Conservation (phyloP, 2,113 vertebrate genomes). For the Xenopus borealis region DNA sequence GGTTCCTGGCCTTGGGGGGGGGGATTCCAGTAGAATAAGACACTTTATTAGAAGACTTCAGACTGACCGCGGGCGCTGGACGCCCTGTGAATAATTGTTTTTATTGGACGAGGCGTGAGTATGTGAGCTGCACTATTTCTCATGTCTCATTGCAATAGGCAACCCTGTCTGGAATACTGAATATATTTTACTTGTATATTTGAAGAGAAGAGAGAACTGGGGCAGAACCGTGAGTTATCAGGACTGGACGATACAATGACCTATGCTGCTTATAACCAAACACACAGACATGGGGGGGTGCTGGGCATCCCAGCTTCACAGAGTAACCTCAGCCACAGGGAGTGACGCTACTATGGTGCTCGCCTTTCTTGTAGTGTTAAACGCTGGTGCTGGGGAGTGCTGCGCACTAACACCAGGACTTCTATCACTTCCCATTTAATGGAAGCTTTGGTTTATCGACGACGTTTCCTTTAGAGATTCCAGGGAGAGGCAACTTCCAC, state of each 20-base stretch:
- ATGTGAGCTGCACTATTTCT: slow-evolving; percentile 63
- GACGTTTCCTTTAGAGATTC: too few species aligned
- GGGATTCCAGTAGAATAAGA: slow-evolving; percentile 54
- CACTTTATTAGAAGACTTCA: slow-evolving; percentile 59
- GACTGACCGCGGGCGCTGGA: slow-evolving; percentile 68
- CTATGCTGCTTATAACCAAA: slow-evolving; percentile 56
- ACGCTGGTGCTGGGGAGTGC: not conserved
- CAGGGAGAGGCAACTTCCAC: not conserved
- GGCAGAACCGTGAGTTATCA: not conserved
- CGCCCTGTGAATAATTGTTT: slow-evolving; percentile 61
- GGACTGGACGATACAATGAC: slow-evolving; percentile 42
- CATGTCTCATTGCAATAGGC: slow-evolving; percentile 71
- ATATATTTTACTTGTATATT: slow-evolving; percentile 43
- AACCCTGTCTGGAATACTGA: slow-evolving; percentile 68
- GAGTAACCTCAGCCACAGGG: slow-evolving; percentile 45
- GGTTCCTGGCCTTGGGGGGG: not conserved
- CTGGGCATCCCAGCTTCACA: slow-evolving; percentile 46
- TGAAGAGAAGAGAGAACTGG: not conserved
- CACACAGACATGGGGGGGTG: slow-evolving; percentile 47
- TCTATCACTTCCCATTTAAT: too few species aligned
- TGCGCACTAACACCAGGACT: too few species aligned
- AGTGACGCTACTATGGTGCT: slow-evolving; percentile 54
- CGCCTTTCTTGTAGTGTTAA: slow-evolving; percentile 43
- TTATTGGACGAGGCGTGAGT: not conserved
- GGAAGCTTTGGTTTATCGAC: too few species aligned